These are phyloP conservation scores for Brachionus paranguensis DNA, from an alignment of 1,140 invertebrate species.

Conservation along the genomic window DNA sequence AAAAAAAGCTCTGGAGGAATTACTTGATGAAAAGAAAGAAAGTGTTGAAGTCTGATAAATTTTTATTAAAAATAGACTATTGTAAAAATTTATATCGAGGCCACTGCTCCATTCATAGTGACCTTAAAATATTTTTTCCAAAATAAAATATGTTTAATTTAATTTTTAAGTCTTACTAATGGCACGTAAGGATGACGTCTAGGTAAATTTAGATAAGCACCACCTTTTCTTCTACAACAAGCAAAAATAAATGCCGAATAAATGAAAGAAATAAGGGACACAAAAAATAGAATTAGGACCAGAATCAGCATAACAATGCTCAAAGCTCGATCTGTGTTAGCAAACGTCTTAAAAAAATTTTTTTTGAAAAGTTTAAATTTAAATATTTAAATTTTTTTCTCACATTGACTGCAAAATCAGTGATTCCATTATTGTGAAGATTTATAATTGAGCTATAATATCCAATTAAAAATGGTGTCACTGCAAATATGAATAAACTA, in stretches of 20 bases:
- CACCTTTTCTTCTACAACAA: background rate
- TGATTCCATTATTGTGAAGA: background rate
- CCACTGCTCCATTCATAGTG: background rate
- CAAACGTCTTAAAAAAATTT: background rate
- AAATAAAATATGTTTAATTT: background rate
- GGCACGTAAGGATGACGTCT: background rate
- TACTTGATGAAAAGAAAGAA: background rate
- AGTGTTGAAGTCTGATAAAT: background rate
- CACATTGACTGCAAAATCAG: background rate
- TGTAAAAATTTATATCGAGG: background rate
- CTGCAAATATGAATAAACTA: background rate
- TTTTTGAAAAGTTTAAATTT: background rate
- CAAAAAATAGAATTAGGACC: background rate
- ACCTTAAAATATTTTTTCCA: background rate
- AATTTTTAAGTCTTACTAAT: background rate
- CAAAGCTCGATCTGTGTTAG: background rate
- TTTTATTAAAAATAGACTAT: background rate
- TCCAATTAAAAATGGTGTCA: background rate
- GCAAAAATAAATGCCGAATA: background rate
- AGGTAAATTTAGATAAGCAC: background rate
- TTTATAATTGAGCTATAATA: conserved; percentile 10
- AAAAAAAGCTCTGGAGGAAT: conserved; percentile 31
- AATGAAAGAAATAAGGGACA: background rate
- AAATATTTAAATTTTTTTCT: background rate
- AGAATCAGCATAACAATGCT: background rate